Evolutionary conservation across 2,797 vertebrate species (phyloP).

Genomic region (Mus minutoides): DNA sequence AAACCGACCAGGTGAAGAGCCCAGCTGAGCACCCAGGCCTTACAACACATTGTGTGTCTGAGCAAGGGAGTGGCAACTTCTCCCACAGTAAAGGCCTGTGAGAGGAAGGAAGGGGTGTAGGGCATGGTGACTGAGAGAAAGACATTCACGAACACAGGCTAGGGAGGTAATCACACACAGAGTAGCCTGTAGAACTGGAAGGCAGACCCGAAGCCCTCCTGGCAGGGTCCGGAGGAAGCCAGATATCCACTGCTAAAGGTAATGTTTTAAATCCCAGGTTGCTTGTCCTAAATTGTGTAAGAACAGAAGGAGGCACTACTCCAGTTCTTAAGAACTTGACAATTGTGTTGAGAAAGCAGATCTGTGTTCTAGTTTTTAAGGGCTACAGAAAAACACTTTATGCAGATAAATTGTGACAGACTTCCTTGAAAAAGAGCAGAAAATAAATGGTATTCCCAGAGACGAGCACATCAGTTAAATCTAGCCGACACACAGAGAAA

Average conservation of each 20-base stretch:
- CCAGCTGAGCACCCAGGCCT: background rate
- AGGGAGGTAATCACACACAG: background rate
- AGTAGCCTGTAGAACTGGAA: background rate
- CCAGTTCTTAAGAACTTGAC: background rate
- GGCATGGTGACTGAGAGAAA: background rate
- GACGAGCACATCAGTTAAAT: slow-evolving; percentile 6
- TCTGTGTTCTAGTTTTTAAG: slow-evolving; percentile 53
- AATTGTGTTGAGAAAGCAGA: slow-evolving; percentile 55
- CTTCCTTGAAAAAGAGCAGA: slow-evolving; percentile 40
- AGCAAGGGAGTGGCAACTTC: background rate
- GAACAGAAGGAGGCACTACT: slow-evolving; percentile 27
- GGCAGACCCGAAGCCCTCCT: background rate
- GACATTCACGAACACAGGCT: background rate
- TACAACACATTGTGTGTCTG: background rate
- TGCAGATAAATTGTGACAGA: slow-evolving; percentile 43
- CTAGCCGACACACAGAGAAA: background rate
- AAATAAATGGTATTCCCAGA: background rate
- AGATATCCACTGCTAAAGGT: slow-evolving; percentile 9
- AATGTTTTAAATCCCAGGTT: slow-evolving; percentile 14
- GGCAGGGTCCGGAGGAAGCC: slow-evolving; percentile 43
- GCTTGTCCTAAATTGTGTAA: slow-evolving; percentile 16
- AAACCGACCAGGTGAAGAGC: background rate
- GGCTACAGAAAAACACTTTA: slow-evolving; percentile 54
- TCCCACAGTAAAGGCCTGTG: background rate
- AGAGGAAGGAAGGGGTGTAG: slow-evolving; percentile 2